Base-by-base conservation (phyloP, 2,113 vertebrate genomes). In the Notothenia rossii region DNA sequence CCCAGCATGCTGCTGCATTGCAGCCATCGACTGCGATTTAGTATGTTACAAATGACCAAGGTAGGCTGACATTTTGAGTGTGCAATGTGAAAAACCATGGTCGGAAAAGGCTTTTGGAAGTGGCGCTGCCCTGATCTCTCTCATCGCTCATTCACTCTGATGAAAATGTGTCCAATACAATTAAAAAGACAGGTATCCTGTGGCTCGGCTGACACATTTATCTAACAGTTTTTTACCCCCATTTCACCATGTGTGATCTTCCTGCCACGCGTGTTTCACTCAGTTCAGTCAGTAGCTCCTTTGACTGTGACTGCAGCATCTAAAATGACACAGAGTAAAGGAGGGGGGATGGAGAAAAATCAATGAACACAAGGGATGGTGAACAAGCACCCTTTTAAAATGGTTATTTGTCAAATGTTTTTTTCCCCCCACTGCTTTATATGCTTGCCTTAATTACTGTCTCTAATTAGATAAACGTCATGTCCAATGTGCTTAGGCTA, bases 41-140 rank as follows among this genome's bases (percentile, higher is more conserved):
- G 97, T 97, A 96, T 97, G 96, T 97, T 97, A 97, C 96, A 97
- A 97, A 97, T 97, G 97, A 97, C 97, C 95, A 96, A 96, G 96
- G 95, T 95, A 46, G 94, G 94, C 95, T 97, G 97, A 97, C 96
- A 95, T 97, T 97, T 97, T 96, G 95, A 93, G 93, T 93, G 95
- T 94, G 67, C 59, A 65, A 61, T 46, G 95, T 96, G 95, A 94
- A 95, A 92, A 95, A 73, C 22, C 91, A 93, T 86, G 84, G 94
- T 89, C 93, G 93, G 93, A 53, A 59, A 92, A 93, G 93, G 93
- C 81, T 93, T 92, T 93, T 93, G 92, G 96, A 96, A 17, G 96
- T 96, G 95, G 97, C 93, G 94, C 93, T 94, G 94, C 95, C 95
- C 95, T 95, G 95, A 96, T 95, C 95, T 94, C 91, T 95, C 94